Base-by-base conservation (phyloP, 2,888 invertebrate species). In the Choristoneura rosaceana region DNA sequence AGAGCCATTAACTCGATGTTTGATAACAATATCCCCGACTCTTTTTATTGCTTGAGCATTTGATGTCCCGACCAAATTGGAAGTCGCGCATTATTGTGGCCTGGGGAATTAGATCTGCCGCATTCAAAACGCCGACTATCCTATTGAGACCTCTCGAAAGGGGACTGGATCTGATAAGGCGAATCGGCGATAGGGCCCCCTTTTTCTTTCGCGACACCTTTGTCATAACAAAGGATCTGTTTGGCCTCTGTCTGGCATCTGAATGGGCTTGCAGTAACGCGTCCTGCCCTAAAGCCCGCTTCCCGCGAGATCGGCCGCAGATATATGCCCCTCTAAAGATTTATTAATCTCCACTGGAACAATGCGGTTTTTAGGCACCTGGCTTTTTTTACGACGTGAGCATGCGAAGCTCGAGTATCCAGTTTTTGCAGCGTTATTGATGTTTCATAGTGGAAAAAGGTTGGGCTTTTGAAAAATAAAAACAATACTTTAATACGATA, bases 131-230 rank as follows among this genome's bases (percentile, higher is more conserved):
- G 84, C 85, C 87, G 86, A 82, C 90, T 90, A 88, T 91, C 88
- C 90, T 92, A 94, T 94, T 92, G 92, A 93, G 93, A 90, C 88
- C 92, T 90, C 90, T 90, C 90, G 91, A 91, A 93, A 92, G 93
- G 93, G 92, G 92, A 91, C 92, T 87, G 88, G 87, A 93, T 93
- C 93, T 92, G 93, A 94, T 93, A 94, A 94, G 92, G 90, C 78
- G 89, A 92, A 93, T 93, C 91, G 90, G 86, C 88, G 93, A 94
- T 94, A 93, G 88, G 89, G 89, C 86, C 90, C 91, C 90, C 92
- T 93, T 93, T 93, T 92, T 93, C 93, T 93, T 89, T 86, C 90
- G 88, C 92, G 93, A 93, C 93, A 94, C 93, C 93, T 94, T 94
- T 93, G 93, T 93, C 92, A 93, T 91, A 87, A 94, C 93, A 94